These are phyloP conservation scores for Mastigias papua DNA, from an alignment of 30 jellyfish, hydroid and myxozoan species.

Conservation along the genomic window DNA sequence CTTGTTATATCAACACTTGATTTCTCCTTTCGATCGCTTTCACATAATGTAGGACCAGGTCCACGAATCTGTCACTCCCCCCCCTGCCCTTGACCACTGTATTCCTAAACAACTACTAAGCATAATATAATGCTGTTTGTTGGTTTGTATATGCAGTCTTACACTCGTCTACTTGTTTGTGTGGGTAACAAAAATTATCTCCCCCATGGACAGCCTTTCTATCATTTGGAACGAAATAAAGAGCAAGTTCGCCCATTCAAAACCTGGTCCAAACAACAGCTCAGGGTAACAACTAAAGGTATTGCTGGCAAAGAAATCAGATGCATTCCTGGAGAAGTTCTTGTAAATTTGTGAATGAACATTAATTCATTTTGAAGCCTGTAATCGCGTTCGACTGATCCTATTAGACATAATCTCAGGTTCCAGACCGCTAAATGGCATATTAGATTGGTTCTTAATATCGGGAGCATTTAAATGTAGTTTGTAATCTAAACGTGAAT, in stretches of 20 bases:
- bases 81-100: too few relatives aligned
- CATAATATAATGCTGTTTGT: too few relatives aligned
- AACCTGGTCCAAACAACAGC: background rate
- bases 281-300: background rate
- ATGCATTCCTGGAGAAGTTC: constrained; percentile 19
- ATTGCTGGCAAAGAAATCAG: constrained; percentile 7
- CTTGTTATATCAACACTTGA: too few relatives aligned
- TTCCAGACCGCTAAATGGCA: constrained; percentile 13
- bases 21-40: too few relatives aligned
- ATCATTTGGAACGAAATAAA: background rate
- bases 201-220: background rate
- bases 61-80: too few relatives aligned
- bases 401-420: background rate
- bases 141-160: too few relatives aligned
- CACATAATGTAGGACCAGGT: too few relatives aligned
- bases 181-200: too few relatives aligned
- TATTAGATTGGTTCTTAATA: background rate
- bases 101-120: too few relatives aligned
- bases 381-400: background rate
- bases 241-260: background rate
- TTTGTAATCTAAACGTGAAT: background rate
- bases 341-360: background rate
- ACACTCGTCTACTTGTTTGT: too few relatives aligned
- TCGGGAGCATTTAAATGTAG: background rate
- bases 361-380: constrained; percentile 1